A percentile compares a stretch with the other conserved stretches of the same genome.
Conservation (phyloP, 2,888 invertebrate species). For the Hipparchia sbordonii region DNA sequence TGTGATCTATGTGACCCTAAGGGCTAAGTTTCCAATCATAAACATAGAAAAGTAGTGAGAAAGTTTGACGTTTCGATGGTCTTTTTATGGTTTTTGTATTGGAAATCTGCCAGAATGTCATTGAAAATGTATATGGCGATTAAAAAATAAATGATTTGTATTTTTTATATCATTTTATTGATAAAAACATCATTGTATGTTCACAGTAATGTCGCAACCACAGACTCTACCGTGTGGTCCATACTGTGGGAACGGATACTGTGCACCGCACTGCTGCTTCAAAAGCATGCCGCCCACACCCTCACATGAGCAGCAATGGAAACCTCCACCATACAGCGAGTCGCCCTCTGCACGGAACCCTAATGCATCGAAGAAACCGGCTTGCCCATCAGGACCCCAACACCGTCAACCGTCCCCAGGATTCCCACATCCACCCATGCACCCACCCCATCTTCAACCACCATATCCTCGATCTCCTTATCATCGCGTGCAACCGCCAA, state of each 20-base stretch:
- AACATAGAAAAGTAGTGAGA: no score
- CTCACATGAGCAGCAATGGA: constrained; percentile 42
- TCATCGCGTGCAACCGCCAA: constrained; percentile 19
- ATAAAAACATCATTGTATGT: constrained; percentile 27
- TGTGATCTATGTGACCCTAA: no score
- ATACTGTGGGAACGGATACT: constrained; percentile 57
- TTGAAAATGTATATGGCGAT: no score
- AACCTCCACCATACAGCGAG: constrained; percentile 41
- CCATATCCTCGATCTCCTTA: constrained; percentile 27
- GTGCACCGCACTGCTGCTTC: constrained; percentile 61
- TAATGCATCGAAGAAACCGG: constrained; percentile 36
- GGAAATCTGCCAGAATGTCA: no score
- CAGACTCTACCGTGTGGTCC: constrained; percentile 64
- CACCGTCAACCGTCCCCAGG: constrained; percentile 28
- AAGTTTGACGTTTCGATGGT: no score
- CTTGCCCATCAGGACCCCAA: constrained; percentile 39
- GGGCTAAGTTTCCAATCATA: no score
- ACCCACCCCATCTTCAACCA: constrained; percentile 23
- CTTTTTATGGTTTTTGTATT: no score
- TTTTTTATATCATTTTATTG: background rate
- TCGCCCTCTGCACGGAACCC: constrained; percentile 36
- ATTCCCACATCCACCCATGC: constrained; percentile 26
- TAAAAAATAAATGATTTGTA: no score
- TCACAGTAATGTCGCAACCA: constrained; percentile 66
- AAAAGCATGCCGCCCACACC: constrained; percentile 41